A percentile compares a stretch with the other conserved stretches of the same genome.
phyloP scores from a whole-genome alignment of 1,140 invertebrate genomes.

The Pogonognathellus flavescens region DNA sequence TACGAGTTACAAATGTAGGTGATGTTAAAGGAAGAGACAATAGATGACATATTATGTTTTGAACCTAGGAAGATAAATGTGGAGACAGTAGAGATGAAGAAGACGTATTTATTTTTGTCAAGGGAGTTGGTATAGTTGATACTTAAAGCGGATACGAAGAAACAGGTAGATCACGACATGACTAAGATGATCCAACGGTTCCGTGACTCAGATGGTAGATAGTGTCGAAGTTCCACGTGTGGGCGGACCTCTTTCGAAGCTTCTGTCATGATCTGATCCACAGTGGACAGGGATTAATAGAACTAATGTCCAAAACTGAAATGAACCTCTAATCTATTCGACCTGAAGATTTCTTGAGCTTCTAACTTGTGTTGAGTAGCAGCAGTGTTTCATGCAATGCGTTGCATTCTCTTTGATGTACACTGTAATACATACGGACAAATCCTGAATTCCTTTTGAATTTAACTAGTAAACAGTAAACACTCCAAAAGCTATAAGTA shows the following conservation, averaged over 20 bases:
- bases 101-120: slow-evolving; percentile 40
- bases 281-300: slow-evolving; percentile 54
- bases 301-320: slow-evolving; percentile 41
- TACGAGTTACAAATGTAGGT: neutral
- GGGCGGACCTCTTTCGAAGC: slow-evolving; percentile 56
- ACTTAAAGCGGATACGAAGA: slow-evolving; percentile 23
- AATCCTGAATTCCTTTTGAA: too few relatives aligned
- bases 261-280: slow-evolving; percentile 58
- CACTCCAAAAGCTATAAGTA: too few relatives aligned
- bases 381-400: too few relatives aligned
- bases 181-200: slow-evolving; percentile 49
- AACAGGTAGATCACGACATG: slow-evolving; percentile 59
- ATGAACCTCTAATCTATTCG: slow-evolving; percentile 14
- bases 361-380: too few relatives aligned
- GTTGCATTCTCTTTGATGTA: too few relatives aligned
- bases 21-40: neutral
- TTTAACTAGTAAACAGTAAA: too few relatives aligned
- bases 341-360: neutral
- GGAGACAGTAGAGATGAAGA: neutral
- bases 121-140: slow-evolving; percentile 45
- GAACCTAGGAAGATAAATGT: slow-evolving; percentile 13
- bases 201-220: slow-evolving; percentile 61
- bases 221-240: slow-evolving; percentile 57
- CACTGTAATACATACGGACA: too few relatives aligned
- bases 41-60: neutral